Evolutionary conservation across 1,140 invertebrate genomes (phyloP).

Genomic region (Bombus ignitus): DNA sequence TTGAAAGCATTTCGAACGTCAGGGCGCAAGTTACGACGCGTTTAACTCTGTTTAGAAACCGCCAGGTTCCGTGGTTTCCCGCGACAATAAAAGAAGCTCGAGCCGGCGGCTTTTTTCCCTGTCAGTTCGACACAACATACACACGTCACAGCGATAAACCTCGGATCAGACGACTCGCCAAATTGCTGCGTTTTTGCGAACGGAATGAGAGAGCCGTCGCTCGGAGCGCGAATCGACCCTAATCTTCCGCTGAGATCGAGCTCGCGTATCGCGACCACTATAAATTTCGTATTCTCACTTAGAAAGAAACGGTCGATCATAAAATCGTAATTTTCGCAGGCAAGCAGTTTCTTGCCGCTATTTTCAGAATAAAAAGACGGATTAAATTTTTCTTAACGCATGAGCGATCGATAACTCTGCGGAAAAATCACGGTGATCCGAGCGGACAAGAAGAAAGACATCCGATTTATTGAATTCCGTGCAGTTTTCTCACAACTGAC

Average conservation of each 20-base stretch:
- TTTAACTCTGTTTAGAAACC: conserved; percentile 6
- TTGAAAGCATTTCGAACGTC: neutral
- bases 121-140: neutral
- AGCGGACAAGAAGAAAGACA: neutral
- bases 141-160: conserved; percentile 26
- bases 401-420: neutral
- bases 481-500: neutral
- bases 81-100: neutral
- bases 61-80: no score
- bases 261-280: conserved; percentile 4
- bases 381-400: neutral
- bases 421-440: conserved; percentile 8
- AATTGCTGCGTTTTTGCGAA: neutral
- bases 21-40: neutral
- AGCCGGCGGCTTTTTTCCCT: neutral
- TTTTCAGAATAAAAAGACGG: neutral
- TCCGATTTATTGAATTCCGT: conserved; percentile 51
- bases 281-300: conserved; percentile 10
- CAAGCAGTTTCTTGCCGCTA: conserved; percentile 1
- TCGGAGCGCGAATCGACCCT: neutral
- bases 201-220: neutral
- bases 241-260: conserved; percentile 29
- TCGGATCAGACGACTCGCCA: conserved; percentile 1
- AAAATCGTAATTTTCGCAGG: conserved; percentile 40
- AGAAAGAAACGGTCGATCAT: neutral